Conservation (phyloP, 2,888 invertebrate genomes). For the Cantharis nigra region DNA sequence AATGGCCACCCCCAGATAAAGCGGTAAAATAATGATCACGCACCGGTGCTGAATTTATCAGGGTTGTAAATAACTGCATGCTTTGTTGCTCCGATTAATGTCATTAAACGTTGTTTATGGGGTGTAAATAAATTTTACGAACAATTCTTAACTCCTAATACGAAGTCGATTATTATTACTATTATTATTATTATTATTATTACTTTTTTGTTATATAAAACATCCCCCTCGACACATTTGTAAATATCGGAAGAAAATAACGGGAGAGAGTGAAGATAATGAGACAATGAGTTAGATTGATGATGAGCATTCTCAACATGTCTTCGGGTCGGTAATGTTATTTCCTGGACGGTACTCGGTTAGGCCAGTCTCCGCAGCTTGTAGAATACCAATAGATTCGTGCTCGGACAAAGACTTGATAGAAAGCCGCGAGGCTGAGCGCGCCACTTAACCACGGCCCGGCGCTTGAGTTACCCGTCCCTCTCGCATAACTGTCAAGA, state of each 20-base stretch:
- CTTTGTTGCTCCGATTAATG: constrained; percentile 49
- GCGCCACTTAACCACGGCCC: constrained; percentile 51
- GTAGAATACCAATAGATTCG: constrained; percentile 46
- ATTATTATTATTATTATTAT: neutral
- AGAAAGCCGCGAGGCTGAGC: constrained; percentile 33
- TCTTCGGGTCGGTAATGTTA: constrained; percentile 46
- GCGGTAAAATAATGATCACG: constrained; percentile 47
- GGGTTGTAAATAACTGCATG: constrained; percentile 45
- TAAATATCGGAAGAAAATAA: neutral
- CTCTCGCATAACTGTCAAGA: constrained; percentile 49
- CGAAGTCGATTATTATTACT: constrained; percentile 6
- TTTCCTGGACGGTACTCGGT: constrained; percentile 44
- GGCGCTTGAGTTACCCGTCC: constrained; percentile 42
- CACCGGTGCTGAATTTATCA: constrained; percentile 43
- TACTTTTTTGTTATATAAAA: neutral
- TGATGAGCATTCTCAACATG: constrained; percentile 42
- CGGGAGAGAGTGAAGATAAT: constrained; percentile 22
- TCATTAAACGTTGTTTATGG: constrained; percentile 50
- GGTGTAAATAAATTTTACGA: constrained; percentile 40
- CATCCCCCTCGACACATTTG: neutral
- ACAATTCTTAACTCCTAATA: neutral
- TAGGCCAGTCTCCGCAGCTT: constrained; percentile 36
- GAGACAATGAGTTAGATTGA: constrained; percentile 30
- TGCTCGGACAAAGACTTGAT: constrained; percentile 42
- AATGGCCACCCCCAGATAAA: constrained; percentile 40